Evolutionary conservation across 2,113 vertebrate species (phyloP), one percentile per base, ranked within the genome.

Genomic region (Myodes glareolus): DNA sequence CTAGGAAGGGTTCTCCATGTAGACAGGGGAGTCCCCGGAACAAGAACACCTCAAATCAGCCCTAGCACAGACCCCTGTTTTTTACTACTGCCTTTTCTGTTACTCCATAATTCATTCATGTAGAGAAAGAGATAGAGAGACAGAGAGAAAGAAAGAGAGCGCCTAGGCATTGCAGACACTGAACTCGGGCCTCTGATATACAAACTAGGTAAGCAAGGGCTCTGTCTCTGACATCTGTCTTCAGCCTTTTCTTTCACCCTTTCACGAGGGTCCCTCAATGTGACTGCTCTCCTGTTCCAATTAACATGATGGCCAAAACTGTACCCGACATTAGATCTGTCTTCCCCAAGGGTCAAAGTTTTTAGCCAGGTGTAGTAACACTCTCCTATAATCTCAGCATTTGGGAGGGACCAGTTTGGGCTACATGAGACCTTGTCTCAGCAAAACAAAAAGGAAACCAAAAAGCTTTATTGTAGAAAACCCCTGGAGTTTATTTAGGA

Each of bases 401-500:
- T 63, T 42, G 39, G 58, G 39, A 45, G 39, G 52, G 36, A 55
- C 55, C 36, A 61, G 80, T 21, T n/a, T 82, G 25, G 36, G 25
- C n/a, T 85, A 42, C 36, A 27, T 3, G 27, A 63, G 58, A 17
- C 39, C 61, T 50, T 70, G 19, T 36, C 45, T 87, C 63, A 50
- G 42, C 50, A 47, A 68, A 50, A n/a, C 11, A 27, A 87, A 86
- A 78, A 65, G n/a, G n/a, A 68, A 78, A 77, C 39, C 31, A 84
- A 80, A 94, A 75, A 78, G 4, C 14, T 55, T 94, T 78, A 52
- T 17, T 81, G 65, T 81, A 36, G 42, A 92, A 82, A 73, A n/a
- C 85, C 92, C 72, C 93, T 85, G 58, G 92, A 91, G 87, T 58
- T 33, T 52, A 84, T 58, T 63, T 75, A 72, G 65, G 76, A 91